A percentile compares a stretch with the other conserved stretches of the same genome.
Evolutionary conservation across 2,797 vertebrate genomes (phyloP).

Genomic region (Scyliorhinus canicula): DNA sequence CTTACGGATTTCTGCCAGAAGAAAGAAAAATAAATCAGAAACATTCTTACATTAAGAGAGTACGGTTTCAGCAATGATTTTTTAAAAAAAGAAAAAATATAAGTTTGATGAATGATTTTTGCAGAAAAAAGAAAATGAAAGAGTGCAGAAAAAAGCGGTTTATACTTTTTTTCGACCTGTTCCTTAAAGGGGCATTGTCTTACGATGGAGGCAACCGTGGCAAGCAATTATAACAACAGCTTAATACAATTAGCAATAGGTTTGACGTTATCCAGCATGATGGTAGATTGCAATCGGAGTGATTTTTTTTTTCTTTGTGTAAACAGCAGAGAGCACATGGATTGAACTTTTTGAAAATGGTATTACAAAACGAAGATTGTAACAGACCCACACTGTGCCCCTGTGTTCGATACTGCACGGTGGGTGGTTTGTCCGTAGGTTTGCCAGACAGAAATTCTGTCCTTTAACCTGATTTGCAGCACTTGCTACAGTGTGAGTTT

Average conservation of each 20-base stretch:
- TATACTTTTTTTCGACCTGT: constrained; percentile 2
- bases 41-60: constrained; percentile 36
- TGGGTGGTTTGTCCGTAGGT: not conserved
- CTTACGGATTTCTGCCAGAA: constrained; percentile 31
- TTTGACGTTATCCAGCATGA: not conserved
- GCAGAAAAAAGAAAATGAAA: not conserved
- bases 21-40: constrained; percentile 38
- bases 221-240: not conserved
- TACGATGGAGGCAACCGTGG: not conserved
- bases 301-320: not conserved
- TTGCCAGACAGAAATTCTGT: not conserved
- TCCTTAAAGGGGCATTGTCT: constrained; percentile 16
- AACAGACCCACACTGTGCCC: not conserved
- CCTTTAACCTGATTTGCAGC: not conserved
- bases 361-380: not conserved
- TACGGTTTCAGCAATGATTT: constrained; percentile 22
- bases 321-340: not conserved
- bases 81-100: not conserved
- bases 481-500: not conserved
- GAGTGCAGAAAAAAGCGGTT: constrained; percentile 6
- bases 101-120: constrained; percentile 29
- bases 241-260: constrained; percentile 34
- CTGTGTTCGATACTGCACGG: not conserved
- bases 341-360: not conserved
- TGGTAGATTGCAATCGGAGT: constrained; percentile 3